Evolutionary conservation across 2,113 vertebrate genomes (phyloP).

Genomic region (Trichechus manatus): DNA sequence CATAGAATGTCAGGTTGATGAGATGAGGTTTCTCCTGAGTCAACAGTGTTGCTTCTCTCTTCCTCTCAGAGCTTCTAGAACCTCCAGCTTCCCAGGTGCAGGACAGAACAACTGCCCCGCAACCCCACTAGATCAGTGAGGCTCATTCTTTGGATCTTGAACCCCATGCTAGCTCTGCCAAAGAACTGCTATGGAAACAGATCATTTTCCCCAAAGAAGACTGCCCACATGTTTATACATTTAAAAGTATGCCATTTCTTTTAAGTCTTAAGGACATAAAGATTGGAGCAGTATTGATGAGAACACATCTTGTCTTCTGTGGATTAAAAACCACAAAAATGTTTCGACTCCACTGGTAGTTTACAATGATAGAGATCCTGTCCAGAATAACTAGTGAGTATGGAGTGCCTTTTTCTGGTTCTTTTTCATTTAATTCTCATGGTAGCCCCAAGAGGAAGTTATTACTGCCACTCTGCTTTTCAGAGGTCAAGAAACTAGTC

Average conservation of each 20-base stretch:
- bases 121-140: not conserved
- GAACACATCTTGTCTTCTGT: not conserved
- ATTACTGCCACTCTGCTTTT: not conserved
- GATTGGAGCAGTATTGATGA: not conserved
- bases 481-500: not conserved
- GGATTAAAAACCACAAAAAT: not conserved
- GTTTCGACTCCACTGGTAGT: not conserved
- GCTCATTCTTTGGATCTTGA: not conserved
- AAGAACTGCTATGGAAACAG: not conserved
- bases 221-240: not conserved
- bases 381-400: not conserved
- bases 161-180: fast-evolving
- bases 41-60: not conserved
- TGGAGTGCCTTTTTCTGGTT: fast-evolving
- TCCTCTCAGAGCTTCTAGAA: not conserved
- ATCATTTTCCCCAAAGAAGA: not conserved
- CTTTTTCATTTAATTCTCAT: not conserved
- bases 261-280: not conserved
- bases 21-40: not conserved
- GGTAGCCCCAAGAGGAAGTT: not conserved
- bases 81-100: too few species aligned
- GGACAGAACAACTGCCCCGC: too few species aligned
- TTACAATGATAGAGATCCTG: not conserved
- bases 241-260: not conserved
- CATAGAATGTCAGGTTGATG: not conserved